A percentile compares a stretch with the other conserved stretches of the same genome.
Conservation (phyloP, 2,888 invertebrate species). For the Congeria kusceri region DNA sequence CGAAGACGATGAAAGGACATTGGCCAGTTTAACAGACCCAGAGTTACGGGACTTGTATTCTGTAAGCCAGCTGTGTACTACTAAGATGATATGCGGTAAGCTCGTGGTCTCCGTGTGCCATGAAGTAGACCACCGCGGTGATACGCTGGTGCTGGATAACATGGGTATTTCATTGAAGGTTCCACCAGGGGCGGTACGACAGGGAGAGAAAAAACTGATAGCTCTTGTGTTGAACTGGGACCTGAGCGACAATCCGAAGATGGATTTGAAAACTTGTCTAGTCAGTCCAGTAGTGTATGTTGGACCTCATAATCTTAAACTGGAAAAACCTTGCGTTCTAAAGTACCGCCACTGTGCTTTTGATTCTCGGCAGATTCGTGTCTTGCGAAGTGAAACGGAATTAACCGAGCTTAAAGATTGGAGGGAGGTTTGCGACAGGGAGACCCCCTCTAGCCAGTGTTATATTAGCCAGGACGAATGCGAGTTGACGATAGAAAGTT, state of each 20-base stretch:
- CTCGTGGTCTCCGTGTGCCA: slow-evolving; percentile 65
- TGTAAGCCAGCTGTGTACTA: slow-evolving; percentile 58
- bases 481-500: slow-evolving; percentile 64
- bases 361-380: slow-evolving; percentile 64
- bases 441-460: slow-evolving; percentile 19
- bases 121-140: slow-evolving; percentile 63
- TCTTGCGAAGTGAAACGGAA: slow-evolving; percentile 70
- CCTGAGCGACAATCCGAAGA: slow-evolving; percentile 67
- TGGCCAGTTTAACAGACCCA: background rate
- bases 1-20: too few species aligned
- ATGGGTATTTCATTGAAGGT: slow-evolving; percentile 72
- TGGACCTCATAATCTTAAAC: slow-evolving; percentile 70
- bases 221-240: slow-evolving; percentile 73
- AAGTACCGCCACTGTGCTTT: slow-evolving; percentile 72
- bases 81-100: slow-evolving; percentile 58
- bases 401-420: slow-evolving; percentile 57
- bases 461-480: slow-evolving; percentile 65
- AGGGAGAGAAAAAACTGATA: slow-evolving; percentile 55
- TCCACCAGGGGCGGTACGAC: slow-evolving; percentile 65
- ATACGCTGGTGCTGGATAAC: slow-evolving; percentile 66
- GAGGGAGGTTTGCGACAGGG: slow-evolving; percentile 46
- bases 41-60: slow-evolving; percentile 24
- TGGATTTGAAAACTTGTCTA: slow-evolving; percentile 64
- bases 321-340: slow-evolving; percentile 66
- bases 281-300: slow-evolving; percentile 75